A percentile compares a stretch with the other conserved stretches of the same genome.
phyloP scores from a whole-genome alignment of 2,888 invertebrate species.

The Rotaria macrura region DNA sequence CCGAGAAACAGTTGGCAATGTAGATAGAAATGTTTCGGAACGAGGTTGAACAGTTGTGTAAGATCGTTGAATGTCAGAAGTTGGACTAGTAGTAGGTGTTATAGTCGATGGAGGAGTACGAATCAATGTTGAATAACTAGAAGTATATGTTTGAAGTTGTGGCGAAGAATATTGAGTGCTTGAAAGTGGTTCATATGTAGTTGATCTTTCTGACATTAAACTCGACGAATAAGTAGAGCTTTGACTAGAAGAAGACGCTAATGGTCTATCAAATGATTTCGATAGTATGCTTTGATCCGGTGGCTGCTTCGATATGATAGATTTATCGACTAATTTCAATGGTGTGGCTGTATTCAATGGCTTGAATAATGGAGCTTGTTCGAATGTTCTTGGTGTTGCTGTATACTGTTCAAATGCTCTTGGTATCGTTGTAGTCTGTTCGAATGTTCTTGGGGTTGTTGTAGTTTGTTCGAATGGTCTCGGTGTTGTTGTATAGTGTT shows the following conservation, averaged over 20 bases:
- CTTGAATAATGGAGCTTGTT: no score
- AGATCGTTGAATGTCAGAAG: not conserved
- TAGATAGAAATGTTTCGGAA: not conserved
- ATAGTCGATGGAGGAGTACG: not conserved
- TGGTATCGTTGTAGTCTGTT: no score
- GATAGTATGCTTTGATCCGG: no score
- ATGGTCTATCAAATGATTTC: not conserved
- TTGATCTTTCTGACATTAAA: not conserved
- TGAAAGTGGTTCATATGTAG: not conserved
- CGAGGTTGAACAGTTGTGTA: not conserved
- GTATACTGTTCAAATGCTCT: no score
- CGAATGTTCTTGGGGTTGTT: no score
- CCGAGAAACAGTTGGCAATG: not conserved
- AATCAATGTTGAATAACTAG: not conserved
- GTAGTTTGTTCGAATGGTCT: no score
- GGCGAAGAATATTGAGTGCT: not conserved
- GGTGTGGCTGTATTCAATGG: no score
- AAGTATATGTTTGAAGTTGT: not conserved
- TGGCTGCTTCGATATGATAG: no score
- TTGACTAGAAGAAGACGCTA: not conserved
- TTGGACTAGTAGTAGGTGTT: not conserved
- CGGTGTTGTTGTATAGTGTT: no score
- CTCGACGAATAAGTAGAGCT: not conserved
- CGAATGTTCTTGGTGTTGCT: no score
- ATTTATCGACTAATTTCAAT: no score